A percentile compares a stretch with the other conserved stretches of the same genome.
These are phyloP conservation scores for Diploscapter pachys DNA, from an alignment of 1,140 invertebrate genomes.

Conservation along the genomic window DNA sequence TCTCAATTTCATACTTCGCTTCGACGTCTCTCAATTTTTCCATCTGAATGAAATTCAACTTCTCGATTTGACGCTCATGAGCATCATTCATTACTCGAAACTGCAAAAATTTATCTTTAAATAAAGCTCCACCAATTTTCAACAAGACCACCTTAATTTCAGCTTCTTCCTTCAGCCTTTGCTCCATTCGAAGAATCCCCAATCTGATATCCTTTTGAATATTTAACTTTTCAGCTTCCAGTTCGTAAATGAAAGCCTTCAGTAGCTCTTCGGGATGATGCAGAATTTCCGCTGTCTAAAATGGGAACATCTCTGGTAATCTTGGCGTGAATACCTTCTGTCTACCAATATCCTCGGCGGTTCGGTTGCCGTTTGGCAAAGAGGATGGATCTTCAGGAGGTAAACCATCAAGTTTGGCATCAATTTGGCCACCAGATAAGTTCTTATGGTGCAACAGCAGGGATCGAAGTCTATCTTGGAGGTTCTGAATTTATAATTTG, in stretches of 20 bases:
- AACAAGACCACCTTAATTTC: constrained; percentile 17
- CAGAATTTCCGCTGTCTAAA: constrained; percentile 9
- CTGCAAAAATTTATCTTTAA: too few relatives aligned
- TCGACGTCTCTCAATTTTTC: constrained; percentile 21
- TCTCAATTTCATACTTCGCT: constrained; percentile 6
- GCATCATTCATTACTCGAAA: constrained; percentile 19
- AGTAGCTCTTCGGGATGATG: constrained; percentile 21
- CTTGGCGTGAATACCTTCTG: too few relatives aligned
- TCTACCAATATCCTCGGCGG: too few relatives aligned
- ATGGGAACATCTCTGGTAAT: too few relatives aligned
- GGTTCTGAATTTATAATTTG: too few relatives aligned
- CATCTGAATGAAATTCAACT: constrained; percentile 20
- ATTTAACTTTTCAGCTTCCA: constrained; percentile 19
- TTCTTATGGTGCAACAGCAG: too few relatives aligned
- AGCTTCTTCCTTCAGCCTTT: constrained; percentile 28
- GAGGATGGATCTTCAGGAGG: too few relatives aligned
- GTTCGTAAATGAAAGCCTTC: constrained; percentile 10
- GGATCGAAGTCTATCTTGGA: too few relatives aligned
- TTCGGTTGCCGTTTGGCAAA: too few relatives aligned
- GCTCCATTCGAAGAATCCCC: constrained; percentile 26
- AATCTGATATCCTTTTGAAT: constrained; percentile 26
- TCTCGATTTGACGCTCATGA: constrained; percentile 19
- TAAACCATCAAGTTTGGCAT: too few relatives aligned
- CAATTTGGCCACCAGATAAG: too few relatives aligned
- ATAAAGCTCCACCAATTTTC: too few relatives aligned